A percentile compares a stretch with the other conserved stretches of the same genome.
phyloP scores from a whole-genome alignment of 2,113 vertebrate genomes.

The Hiodon alosoides region DNA sequence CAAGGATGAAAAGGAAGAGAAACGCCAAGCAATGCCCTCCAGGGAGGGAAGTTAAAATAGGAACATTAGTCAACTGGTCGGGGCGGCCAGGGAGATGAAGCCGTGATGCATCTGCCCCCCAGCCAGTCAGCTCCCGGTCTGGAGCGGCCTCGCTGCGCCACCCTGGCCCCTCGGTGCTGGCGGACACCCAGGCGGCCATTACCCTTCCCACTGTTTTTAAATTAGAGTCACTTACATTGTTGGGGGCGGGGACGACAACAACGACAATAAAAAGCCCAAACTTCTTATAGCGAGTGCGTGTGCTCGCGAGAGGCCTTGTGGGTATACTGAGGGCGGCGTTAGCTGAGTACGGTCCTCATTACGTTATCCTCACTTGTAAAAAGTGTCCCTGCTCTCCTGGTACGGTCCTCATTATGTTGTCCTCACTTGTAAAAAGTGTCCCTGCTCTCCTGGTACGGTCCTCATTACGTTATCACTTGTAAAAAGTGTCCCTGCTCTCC shows the following conservation, averaged over 20 bases:
- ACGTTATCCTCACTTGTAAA: no score
- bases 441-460: background rate
- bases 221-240: slow-evolving; percentile 26
- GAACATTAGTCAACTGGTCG: slow-evolving; percentile 28
- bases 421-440: background rate
- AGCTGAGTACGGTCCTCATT: background rate
- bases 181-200: slow-evolving; percentile 31
- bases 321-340: background rate
- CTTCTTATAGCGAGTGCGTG: slow-evolving; percentile 20
- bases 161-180: background rate
- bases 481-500: background rate
- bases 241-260: background rate
- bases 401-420: background rate
- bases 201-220: slow-evolving; percentile 19
- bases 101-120: slow-evolving; percentile 11
- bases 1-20: background rate
- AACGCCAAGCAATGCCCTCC: slow-evolving; percentile 17
- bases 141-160: background rate
- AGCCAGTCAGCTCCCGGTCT: background rate
- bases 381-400: background rate
- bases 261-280: slow-evolving; percentile 21
- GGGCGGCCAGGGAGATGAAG: background rate
- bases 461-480: background rate
- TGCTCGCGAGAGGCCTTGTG: slow-evolving; percentile 14
- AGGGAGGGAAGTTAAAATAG: slow-evolving; percentile 29